Evolutionary conservation across 2,888 invertebrate species (phyloP), one percentile per base, ranked within the genome.

Genomic region (Adineta ricciae): DNA sequence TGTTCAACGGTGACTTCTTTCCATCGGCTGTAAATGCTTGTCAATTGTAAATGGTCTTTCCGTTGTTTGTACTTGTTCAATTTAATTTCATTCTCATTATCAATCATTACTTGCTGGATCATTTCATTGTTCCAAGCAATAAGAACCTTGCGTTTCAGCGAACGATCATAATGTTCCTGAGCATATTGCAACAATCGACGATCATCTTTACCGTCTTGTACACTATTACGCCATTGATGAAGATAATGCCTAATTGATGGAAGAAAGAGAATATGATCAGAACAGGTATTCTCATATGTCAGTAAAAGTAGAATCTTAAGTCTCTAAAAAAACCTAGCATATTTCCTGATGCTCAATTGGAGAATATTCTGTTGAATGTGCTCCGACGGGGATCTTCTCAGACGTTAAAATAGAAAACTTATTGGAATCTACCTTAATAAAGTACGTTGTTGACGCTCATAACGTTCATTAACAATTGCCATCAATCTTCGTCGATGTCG

Each of bases 1-100:
- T 78, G 16, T 78, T 78, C 19, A 41, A 41, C 5, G 2, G 41
- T 38, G n/a, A 24, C 9, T 78, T 21, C 24, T 78, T 78, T 78
- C 78, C 78, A 78, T n/a, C 41, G 21, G 11, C 11, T 7, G 41
- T 78, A 78, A 41, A 78, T 1, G 14, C 38, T 41, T 78, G 21
- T 9, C 14, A 41, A 24, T n/a, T 38, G 11, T 41, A 41, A 38
- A 24, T 78, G 41, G 41, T 78, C 32, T 78, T 78, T 38, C n/a
- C n/a, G 24, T 41, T 78, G 19, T 78, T 7, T 19, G n/a, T 78
- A 78, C 41, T 41, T 41, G 41, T 78, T 38, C 14, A 78, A 41
- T 78, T 78, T 78, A 11, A 41, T 78, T 78, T 78, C 24, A 78
- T 78, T 78, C n/a, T 78, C 78, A 24, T 38, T 78, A 78, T 78